phyloP scores from a whole-genome alignment of 2,797 vertebrate species.

The Anguilla obscura region DNA sequence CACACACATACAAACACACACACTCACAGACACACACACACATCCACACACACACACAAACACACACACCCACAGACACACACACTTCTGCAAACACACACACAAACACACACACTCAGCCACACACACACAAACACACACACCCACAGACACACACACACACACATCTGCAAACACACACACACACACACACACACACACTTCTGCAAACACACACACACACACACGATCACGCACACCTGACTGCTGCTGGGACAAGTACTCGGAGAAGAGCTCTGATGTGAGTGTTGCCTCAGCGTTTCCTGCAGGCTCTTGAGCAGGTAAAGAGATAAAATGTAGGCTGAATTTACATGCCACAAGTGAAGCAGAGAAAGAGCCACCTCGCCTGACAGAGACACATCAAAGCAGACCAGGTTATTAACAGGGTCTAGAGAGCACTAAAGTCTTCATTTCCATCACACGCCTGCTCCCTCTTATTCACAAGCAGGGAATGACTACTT shows the following conservation, averaged over 20 bases:
- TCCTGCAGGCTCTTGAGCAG: constrained; percentile 59
- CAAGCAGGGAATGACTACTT: constrained; percentile 54
- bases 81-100: not conserved
- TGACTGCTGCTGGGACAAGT: constrained; percentile 10
- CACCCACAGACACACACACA: not conserved
- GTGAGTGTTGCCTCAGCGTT: not conserved
- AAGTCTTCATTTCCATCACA: constrained; percentile 61
- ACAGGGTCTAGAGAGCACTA: constrained; percentile 59
- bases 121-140: not conserved
- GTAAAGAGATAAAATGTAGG: constrained; percentile 69
- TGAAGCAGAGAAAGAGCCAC: constrained; percentile 68
- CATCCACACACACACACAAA: not conserved
- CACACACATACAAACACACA: not conserved
- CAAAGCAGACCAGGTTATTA: constrained; percentile 72
- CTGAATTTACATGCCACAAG: constrained; percentile 65
- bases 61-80: not conserved
- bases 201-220: not conserved
- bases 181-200: not conserved
- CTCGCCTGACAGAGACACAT: constrained; percentile 58
- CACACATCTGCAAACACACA: not conserved
- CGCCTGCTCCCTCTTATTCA: constrained; percentile 49
- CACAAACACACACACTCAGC: not conserved
- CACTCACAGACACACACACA: not conserved
- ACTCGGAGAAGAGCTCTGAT: not conserved
- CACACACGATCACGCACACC: not conserved